Evolutionary conservation across 1,140 invertebrate genomes (phyloP).

Genomic region (Ridgeia piscesae): DNA sequence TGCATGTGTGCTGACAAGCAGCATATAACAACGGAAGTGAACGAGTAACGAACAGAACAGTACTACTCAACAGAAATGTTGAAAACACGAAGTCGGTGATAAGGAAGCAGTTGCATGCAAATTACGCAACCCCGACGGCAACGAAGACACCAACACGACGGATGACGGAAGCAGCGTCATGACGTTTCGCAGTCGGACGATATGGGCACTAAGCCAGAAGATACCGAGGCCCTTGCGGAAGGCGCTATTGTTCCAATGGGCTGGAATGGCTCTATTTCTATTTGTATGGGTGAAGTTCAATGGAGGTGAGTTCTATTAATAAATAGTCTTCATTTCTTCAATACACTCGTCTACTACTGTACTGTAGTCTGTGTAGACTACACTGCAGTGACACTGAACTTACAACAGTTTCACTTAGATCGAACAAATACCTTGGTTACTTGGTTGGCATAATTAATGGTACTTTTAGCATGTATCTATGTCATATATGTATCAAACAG

Average conservation of each 20-base stretch:
- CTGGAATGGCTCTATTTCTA: conserved; percentile 25
- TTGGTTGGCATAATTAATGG: too few species aligned
- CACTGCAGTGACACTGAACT: too few species aligned
- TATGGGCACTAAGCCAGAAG: background rate
- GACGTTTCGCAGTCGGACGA: background rate
- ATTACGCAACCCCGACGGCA: background rate
- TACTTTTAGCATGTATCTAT: too few species aligned
- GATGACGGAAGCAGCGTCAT: background rate
- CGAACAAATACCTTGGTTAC: too few species aligned
- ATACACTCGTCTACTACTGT: too few species aligned
- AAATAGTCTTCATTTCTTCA: too few species aligned
- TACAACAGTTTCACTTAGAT: too few species aligned
- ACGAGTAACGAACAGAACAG: background rate
- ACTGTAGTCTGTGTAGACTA: too few species aligned
- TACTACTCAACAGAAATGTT: background rate
- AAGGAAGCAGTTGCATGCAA: background rate
- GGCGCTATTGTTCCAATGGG: conserved; percentile 19
- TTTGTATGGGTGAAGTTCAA: conserved; percentile 34
- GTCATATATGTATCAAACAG: too few species aligned
- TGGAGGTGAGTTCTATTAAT: conserved; percentile 29
- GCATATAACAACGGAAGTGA: background rate
- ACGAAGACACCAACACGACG: background rate
- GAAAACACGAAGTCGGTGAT: background rate
- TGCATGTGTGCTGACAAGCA: background rate
- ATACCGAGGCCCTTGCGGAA: conserved; percentile 24